A percentile compares a stretch with the other conserved stretches of the same genome.
Evolutionary conservation across 1,140 invertebrate species (phyloP).

Genomic region (Zaprionus tsacasi): DNA sequence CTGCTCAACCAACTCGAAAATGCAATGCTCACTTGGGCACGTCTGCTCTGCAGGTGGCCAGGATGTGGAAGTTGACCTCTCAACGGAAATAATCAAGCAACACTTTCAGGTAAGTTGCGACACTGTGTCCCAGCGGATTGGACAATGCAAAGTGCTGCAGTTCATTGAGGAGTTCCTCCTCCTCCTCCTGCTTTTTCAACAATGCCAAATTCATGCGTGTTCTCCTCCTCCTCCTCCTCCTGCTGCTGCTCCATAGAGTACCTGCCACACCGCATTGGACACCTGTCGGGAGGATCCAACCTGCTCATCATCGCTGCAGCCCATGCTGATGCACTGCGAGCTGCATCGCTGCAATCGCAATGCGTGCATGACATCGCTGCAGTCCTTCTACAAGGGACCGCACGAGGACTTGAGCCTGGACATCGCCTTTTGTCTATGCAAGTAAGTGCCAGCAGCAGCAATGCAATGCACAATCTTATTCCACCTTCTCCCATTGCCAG

Average conservation of each 20-base stretch:
- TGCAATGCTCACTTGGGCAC: slow-evolving; percentile 71
- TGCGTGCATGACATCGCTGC: slow-evolving; percentile 94
- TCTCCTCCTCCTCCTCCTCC: neutral
- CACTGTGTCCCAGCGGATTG: slow-evolving; percentile 1
- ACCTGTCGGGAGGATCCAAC: slow-evolving; percentile 90
- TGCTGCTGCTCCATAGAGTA: slow-evolving; percentile 89
- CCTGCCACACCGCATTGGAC: slow-evolving; percentile 90
- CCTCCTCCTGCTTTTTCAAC: slow-evolving; percentile 22
- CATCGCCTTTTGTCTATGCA: slow-evolving; percentile 96
- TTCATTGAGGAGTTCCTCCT: slow-evolving; percentile 41
- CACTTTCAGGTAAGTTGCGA: slow-evolving; percentile 82
- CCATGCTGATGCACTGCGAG: slow-evolving; percentile 92
- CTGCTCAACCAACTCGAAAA: slow-evolving; percentile 22
- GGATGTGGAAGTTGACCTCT: slow-evolving; percentile 83
- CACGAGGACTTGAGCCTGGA: slow-evolving; percentile 92
- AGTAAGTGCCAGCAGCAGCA: slow-evolving; percentile 87
- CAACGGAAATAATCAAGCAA: slow-evolving; percentile 84
- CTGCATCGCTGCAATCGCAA: slow-evolving; percentile 90
- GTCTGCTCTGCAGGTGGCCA: slow-evolving; percentile 80
- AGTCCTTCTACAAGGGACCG: slow-evolving; percentile 92
- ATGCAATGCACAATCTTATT: slow-evolving; percentile 6
- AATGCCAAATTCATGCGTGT: slow-evolving; percentile 8
- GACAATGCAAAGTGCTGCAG: slow-evolving; percentile 50
- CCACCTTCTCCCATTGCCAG: slow-evolving; percentile 82
- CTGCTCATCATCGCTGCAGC: slow-evolving; percentile 90